Conservation (phyloP, 2,888 invertebrate species). For the Theretra japonica region DNA sequence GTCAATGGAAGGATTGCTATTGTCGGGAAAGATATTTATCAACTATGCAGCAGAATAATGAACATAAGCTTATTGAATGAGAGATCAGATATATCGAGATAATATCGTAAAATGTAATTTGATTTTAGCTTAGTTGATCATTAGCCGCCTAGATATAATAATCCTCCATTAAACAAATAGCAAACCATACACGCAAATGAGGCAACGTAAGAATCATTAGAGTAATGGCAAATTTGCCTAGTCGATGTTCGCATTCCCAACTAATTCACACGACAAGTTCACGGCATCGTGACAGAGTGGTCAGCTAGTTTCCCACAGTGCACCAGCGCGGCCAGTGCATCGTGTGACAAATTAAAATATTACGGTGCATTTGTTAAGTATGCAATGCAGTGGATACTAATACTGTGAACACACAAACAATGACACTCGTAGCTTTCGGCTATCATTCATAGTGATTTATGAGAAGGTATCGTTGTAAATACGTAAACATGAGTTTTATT, state of each 20-base stretch:
- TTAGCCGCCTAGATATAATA: too few species aligned
- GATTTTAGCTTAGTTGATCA: too few species aligned
- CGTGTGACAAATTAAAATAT: slow-evolving; percentile 73
- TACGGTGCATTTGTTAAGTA: slow-evolving; percentile 70
- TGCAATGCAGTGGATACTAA: slow-evolving; percentile 58
- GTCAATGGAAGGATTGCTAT: too few species aligned
- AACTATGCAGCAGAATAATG: too few species aligned
- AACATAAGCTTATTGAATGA: too few species aligned
- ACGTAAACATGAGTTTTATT: slow-evolving; percentile 28
- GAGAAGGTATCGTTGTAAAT: slow-evolving; percentile 31
- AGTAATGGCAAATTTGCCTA: slow-evolving; percentile 13
- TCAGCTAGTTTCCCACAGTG: slow-evolving; percentile 55
- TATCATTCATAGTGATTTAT: slow-evolving; percentile 71
- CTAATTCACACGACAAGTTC: slow-evolving; percentile 47
- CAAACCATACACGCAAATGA: neutral
- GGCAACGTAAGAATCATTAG: slow-evolving; percentile 5
- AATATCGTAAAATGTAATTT: too few species aligned
- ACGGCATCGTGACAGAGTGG: slow-evolving; percentile 51
- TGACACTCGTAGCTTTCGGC: slow-evolving; percentile 52
- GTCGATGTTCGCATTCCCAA: slow-evolving; percentile 21
- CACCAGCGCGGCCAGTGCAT: slow-evolving; percentile 44
- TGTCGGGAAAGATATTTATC: too few species aligned
- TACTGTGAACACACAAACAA: slow-evolving; percentile 51
- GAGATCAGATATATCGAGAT: too few species aligned
- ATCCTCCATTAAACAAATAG: neutral